Evolutionary conservation across 1,140 invertebrate genomes (phyloP).

Genomic region (Drosophila subpulchrella): DNA sequence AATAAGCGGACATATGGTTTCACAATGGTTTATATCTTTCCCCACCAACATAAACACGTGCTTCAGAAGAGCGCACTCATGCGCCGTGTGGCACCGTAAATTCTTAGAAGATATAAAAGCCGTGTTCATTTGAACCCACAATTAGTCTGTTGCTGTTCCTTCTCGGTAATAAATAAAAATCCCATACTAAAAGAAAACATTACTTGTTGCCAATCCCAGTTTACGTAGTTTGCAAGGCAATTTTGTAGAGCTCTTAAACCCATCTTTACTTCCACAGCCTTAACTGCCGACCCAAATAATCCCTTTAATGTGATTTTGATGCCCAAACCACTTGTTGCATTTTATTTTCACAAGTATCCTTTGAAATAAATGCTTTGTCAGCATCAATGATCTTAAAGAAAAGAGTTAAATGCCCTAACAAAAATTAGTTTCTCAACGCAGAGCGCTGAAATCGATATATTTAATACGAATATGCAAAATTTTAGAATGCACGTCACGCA

Average conservation of each 20-base stretch:
- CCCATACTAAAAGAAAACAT: not conserved
- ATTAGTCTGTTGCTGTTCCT: constrained; percentile 32
- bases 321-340: constrained; percentile 14
- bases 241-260: not conserved
- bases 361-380: not conserved
- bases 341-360: not conserved
- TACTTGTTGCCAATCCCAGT: not conserved
- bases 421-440: not conserved
- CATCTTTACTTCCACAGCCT: not conserved
- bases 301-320: constrained; percentile 2
- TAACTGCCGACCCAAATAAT: not conserved
- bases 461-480: constrained; percentile 18
- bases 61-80: constrained; percentile 24
- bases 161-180: constrained; percentile 15
- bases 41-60: constrained; percentile 30
- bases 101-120: constrained; percentile 20
- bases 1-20: constrained; percentile 14
- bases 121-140: not conserved
- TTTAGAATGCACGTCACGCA: constrained; percentile 34
- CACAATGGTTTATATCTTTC: constrained; percentile 7
- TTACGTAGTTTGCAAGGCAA: not conserved
- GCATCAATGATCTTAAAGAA: not conserved
- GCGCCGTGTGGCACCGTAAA: constrained; percentile 7
- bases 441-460: constrained; percentile 17
- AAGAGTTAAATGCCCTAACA: not conserved